Base-by-base conservation (phyloP, 2,888 invertebrate genomes). In the Monopis laevigella region DNA sequence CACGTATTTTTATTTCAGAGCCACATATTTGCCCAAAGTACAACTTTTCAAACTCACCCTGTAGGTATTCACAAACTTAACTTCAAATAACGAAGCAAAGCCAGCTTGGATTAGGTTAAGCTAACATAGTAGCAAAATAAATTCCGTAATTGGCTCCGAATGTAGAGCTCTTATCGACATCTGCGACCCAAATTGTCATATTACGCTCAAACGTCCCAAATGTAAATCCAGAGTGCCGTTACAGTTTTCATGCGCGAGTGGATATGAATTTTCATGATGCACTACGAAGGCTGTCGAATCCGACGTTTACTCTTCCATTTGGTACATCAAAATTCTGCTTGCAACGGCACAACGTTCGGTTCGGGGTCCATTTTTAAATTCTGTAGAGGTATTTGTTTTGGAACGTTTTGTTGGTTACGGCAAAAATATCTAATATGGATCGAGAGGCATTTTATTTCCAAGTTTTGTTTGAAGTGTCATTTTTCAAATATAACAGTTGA, bases 231-330 rank as follows among this genome's bases (percentile, higher is more conserved):
- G 10, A 32, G 16, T n/a, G 32, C 16, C 32, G 32, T 16, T 32
- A 32, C 32, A 32, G 17, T 32, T 32, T 32, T 32, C 32, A 17
- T 32, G 32, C 32, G 7, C 32, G 32, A 32, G 32, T 32, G 32
- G 32, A 17, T 32, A 32, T 32, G 32, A 32, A 32, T 32, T 32
- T 32, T 32, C 32, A 32, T 32, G 32, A 32, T 32, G 32, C 32
- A 32, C 32, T 32, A 32, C 7, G 32, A 17, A 32, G 32, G 32
- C 32, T 32, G 16, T 32, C 32, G 32, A 32, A 32, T 32, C 17
- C 16, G 32, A 32, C 32, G 17, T 32, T 32, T 32, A 32, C 32
- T 32, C 17, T 32, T 17, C 32, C 32, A 32, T 32, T 32, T 32
- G 32, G 32, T n/a, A 32, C 32, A 17, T 17, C 32, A 3, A 32